These are phyloP conservation scores for Nerophis lumbriciformis DNA, from an alignment of 2,113 vertebrate genomes.

Conservation along the genomic window DNA sequence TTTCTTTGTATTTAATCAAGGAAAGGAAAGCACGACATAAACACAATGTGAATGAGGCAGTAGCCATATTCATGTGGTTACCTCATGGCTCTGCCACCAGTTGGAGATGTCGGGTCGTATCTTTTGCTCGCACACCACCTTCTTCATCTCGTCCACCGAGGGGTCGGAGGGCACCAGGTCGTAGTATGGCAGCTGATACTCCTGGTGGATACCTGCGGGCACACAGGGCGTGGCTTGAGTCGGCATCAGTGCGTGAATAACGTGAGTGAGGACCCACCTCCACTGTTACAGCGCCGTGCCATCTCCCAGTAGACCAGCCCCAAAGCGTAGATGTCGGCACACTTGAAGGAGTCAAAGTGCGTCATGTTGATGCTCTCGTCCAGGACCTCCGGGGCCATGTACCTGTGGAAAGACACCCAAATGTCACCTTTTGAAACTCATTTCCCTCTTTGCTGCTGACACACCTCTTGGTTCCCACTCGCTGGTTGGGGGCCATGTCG, in stretches of 20 bases:
- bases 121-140: conserved; percentile 93
- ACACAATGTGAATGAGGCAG: too few relatives aligned
- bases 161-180: conserved; percentile 94
- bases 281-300: conserved; percentile 86
- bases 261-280: conserved; percentile 69
- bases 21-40: too few relatives aligned
- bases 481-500: conserved; percentile 92
- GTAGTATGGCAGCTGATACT: conserved; percentile 94
- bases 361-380: conserved; percentile 97
- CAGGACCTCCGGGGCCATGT: conserved; percentile 96
- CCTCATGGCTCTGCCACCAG: conserved; percentile 97
- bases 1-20: too few relatives aligned
- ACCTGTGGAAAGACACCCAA: conserved; percentile 67
- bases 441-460: conserved; percentile 1
- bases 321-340: conserved; percentile 92
- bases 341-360: conserved; percentile 96
- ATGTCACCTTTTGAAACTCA: neutral
- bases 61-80: conserved; percentile 38
- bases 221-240: conserved; percentile 1
- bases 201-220: conserved; percentile 84
- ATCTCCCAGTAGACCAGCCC: conserved; percentile 98
- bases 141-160: conserved; percentile 95
- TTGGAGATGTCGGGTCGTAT: conserved; percentile 90
- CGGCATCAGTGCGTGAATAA: conserved; percentile 3
- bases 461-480: conserved; percentile 93